Percentiles rank a stretch among this genome's conserved stretches.
Evolutionary conservation across 2,888 invertebrate species (phyloP).

Genomic region (Rhagonycha fulva): DNA sequence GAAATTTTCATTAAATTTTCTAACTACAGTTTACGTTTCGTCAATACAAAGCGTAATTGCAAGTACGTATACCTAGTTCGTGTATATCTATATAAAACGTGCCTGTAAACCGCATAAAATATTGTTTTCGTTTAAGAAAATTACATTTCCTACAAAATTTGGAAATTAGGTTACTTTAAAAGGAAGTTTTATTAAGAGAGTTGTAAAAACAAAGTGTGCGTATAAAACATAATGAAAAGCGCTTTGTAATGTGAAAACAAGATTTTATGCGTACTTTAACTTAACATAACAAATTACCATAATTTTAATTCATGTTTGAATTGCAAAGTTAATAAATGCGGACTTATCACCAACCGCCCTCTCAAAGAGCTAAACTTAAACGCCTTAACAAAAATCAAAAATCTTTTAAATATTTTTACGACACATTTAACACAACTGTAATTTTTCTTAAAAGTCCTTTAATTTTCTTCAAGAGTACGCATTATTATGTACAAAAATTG

Average conservation of each 20-base stretch:
- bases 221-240: constrained; percentile 8
- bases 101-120: neutral
- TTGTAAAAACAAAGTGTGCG: constrained; percentile 4
- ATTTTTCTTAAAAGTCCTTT: constrained; percentile 8
- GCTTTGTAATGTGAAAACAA: constrained; percentile 14
- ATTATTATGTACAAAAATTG: neutral
- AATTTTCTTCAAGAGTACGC: constrained; percentile 5
- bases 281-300: constrained; percentile 18
- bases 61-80: neutral
- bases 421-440: neutral
- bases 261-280: constrained; percentile 15
- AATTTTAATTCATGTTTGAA: constrained; percentile 5
- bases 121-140: neutral
- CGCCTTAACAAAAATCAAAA: neutral
- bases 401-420: neutral
- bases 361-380: neutral
- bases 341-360: neutral
- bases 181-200: neutral
- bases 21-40: neutral
- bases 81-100: neutral
- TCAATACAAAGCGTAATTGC: neutral
- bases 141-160: neutral
- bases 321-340: neutral
- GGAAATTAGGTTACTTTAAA: neutral
- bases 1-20: neutral